Evolutionary conservation across 2,888 invertebrate species (phyloP), one percentile per base, ranked within the genome.

Genomic region (Leucophenga montana): DNA sequence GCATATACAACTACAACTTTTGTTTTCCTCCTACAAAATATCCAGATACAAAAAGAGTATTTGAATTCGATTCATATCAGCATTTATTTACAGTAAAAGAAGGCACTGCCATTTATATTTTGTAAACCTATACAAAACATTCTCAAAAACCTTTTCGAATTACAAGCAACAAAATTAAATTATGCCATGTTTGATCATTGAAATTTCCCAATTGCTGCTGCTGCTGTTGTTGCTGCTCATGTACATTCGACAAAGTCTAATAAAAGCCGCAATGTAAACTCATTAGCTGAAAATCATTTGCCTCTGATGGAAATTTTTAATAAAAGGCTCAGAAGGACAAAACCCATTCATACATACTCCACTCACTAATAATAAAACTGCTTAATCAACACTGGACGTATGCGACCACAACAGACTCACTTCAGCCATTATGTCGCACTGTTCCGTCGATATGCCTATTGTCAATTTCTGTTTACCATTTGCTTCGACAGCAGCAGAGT

Each of bases 121-220:
- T n/a, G n/a, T n/a, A n/a, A n/a, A n/a, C n/a, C n/a, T n/a, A n/a
- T n/a, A n/a, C n/a, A n/a, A n/a, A n/a, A n/a, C n/a, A n/a, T n/a
- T n/a, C n/a, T n/a, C n/a, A n/a, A n/a, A n/a, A n/a, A n/a, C n/a
- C n/a, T n/a, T n/a, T 27, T 27, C 27, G 27, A 27, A 27, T 27
- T 27, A 27, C 4, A 27, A 59, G 33, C 14, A 57, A 20, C 14
- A 27, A 59, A 27, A 14, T 31, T 6, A 27, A 61, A 78, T 74
- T 76, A 74, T 77, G 77, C 77, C 76, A 73, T 71, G 68, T 77
- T 70, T 78, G 74, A 77, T 72, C 76, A 76, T 76, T 78, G 74
- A 71, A 46, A 74, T 65, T 72, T 39, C 11, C 3, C 39, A 39
- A 39, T 39, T 39, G 8, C 39, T 39, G 11, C 39, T 11, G 11